Evolutionary conservation across 2,797 vertebrate species (phyloP), one percentile per base, ranked within the genome.

Genomic region (Gymnoscopelus braueri): DNA sequence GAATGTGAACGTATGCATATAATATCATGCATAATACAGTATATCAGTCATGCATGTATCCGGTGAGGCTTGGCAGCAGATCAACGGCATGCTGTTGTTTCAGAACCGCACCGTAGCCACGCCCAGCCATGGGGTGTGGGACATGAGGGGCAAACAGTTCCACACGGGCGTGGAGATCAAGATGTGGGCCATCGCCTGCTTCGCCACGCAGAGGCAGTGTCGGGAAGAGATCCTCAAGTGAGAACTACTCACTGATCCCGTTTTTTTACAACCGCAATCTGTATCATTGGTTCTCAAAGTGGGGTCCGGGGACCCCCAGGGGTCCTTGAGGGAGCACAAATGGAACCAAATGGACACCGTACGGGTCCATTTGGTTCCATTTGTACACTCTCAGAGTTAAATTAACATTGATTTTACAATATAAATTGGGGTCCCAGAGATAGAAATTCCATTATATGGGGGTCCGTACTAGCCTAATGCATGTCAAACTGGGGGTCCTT

Each of bases 171-270:
- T 99, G 73, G 98, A 99, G 92, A 99, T 99, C 84, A 99, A 99
- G 91, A 99, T 99, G 98, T 99, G 98, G 98, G 97, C 98, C 61
- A 98, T 99, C 53, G 98, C 98, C 78, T 99, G 98, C 87, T 99
- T 99, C 72, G 98, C 98, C 82, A 98, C 97, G 0, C 98, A 99
- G 93, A 95, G 98, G 69, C 97, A 99, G 75, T 99, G 98, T 91
- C 94, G 98, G 72, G 97, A 99, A 94, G 97, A 99, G 93, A 98
- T 99, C 87, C 69, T 99, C 29, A 99, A 99, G 98, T 99, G 95
- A 94, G 97, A 72, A 50, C 49, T 12, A 4, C 8, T 1, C 7
- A 1, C 19, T 1, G n/a, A 12, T 11, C 2, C 49, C 24, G 52
- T 2, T 52, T 19, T 19, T 51, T 51, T 51, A 51, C 39, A 44